Evolutionary conservation across 2,113 vertebrate species (phyloP), one percentile per base, ranked within the genome.

Genomic region (Rallus limicola): DNA sequence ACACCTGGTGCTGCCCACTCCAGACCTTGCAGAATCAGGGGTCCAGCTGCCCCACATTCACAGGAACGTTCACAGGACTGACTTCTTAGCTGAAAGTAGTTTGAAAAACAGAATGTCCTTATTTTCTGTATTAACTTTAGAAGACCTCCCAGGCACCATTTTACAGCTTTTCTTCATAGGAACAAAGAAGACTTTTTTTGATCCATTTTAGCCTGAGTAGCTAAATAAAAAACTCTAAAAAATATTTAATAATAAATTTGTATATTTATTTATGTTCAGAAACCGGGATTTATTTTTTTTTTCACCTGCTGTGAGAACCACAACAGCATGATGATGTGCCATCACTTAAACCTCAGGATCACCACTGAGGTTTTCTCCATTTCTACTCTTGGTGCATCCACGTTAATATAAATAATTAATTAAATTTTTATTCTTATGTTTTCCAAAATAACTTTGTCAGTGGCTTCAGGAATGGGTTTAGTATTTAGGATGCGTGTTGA

Each of bases 11-110:
- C 72, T 26, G 72, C 63, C 46, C 9, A 34, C 29, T 21, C 55
- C 74, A 58, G 55, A 5, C 58, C 58, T 16, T 1, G 10, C 46
- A 31, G 29, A 16, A 16, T 7, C 46, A 16, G 65, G 75, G n/a
- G 8, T 21, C 48, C 63, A 5, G 25, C 68, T 13, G 11, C 34
- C 62, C 46, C 46, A 8, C 31, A 0, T 20, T 33, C 38, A 40
- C 25, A 19, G 11, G 19, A 13, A 9, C 29, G 0, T 18, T 34
- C n/a, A 40, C 25, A 19, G 11, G 21, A 13, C 0, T 20, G 31
- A 3, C 11, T 38, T 79, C 65, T 52, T 17, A 34, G 9, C 31
- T 40, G 8, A 69, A 69, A 23, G 13, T 29, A 19, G 11, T 69
- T 56, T 20, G 21, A 44, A 84, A 89, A 48, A 3, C 8, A 58